These are phyloP conservation scores for Tetranychus urticae DNA, from an alignment of 1,140 invertebrate genomes.

Conservation along the genomic window DNA sequence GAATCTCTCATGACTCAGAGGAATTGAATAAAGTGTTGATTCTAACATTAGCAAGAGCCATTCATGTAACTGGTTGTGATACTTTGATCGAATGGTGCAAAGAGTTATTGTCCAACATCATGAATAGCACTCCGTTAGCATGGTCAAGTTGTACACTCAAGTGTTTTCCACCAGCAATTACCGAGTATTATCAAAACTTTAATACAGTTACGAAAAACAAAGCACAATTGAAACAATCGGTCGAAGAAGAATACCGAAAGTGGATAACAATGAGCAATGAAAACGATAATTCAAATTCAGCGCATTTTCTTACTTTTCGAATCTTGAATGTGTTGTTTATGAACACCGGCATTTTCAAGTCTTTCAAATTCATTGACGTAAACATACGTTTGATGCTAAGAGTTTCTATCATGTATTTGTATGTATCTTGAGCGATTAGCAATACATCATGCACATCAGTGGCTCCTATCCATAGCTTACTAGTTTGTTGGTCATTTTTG, in stretches of 20 bases:
- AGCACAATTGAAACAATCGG: background rate
- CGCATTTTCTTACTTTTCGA: no score
- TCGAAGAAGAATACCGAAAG: conserved; percentile 50
- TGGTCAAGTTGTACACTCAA: conserved; percentile 77
- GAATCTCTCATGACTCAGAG: conserved; percentile 71
- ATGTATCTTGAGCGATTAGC: no score
- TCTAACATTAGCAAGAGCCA: conserved; percentile 69
- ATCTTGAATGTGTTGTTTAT: no score
- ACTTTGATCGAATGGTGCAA: conserved; percentile 56
- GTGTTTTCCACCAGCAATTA: conserved; percentile 53
- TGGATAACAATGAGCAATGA: conserved; percentile 26
- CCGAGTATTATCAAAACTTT: no score
- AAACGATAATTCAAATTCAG: conserved; percentile 32
- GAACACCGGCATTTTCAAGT: no score
- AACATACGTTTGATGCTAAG: no score
- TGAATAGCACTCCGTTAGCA: conserved; percentile 61
- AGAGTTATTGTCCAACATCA: conserved; percentile 63
- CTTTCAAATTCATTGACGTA: no score
- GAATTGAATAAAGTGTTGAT: conserved; percentile 61
- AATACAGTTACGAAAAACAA: no score
- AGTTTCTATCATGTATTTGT: no score
- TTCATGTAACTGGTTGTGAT: conserved; percentile 58
- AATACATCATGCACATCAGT: no score
- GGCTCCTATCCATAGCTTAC: no score
- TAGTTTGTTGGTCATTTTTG: conserved; percentile 18